These are phyloP conservation scores for Phylloscopus trochiloides DNA, from an alignment of 2,113 vertebrate genomes.

Conservation along the genomic window DNA sequence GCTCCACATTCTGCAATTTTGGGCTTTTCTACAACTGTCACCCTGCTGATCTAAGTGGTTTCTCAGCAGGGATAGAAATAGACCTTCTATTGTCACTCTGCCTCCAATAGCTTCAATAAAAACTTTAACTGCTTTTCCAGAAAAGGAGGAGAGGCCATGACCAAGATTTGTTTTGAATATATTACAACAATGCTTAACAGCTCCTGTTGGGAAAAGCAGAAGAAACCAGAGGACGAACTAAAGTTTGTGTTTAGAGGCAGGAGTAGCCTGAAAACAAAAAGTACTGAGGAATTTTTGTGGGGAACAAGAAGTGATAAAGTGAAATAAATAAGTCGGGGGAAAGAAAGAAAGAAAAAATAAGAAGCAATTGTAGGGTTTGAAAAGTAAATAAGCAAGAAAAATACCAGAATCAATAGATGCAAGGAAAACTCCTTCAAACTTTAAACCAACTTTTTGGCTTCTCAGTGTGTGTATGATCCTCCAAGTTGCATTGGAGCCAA, in stretches of 20 bases:
- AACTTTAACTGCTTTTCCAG: background rate
- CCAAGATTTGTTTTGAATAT: background rate
- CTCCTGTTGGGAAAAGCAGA: background rate
- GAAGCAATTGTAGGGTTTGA: background rate
- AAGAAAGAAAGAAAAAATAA: background rate
- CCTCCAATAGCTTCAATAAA: background rate
- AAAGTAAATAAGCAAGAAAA: background rate
- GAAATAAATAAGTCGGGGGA: background rate
- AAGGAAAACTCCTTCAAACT: background rate
- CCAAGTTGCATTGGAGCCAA: background rate
- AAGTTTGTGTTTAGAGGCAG: background rate
- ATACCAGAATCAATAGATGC: background rate
- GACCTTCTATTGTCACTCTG: background rate
- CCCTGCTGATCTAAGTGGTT: background rate
- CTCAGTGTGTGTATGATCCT: background rate
- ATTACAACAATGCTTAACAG: background rate
- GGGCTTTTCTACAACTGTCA: background rate
- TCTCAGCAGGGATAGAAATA: background rate
- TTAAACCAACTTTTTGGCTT: background rate
- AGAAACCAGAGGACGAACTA: background rate
- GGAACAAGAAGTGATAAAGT: background rate
- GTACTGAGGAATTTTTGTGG: background rate
- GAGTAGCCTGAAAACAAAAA: background rate
- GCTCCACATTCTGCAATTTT: background rate
- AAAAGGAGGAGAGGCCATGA: background rate